A percentile compares a stretch with the other conserved stretches of the same genome.
phyloP scores from a whole-genome alignment of 2,113 vertebrate species.

The Sphaerodactylus townsendi region DNA sequence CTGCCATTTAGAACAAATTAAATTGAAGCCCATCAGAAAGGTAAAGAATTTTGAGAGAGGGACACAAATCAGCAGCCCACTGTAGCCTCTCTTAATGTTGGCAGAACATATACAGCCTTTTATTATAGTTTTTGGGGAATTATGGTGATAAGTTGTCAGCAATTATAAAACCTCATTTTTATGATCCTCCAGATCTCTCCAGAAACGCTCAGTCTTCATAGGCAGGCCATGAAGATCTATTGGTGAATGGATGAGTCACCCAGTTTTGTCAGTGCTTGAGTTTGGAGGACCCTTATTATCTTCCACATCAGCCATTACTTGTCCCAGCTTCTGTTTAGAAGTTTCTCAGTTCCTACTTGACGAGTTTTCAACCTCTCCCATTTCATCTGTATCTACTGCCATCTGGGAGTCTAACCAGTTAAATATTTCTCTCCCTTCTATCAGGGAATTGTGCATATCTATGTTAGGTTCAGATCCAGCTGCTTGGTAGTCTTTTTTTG shows the following conservation, averaged over 20 bases:
- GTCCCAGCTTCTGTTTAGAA: background rate
- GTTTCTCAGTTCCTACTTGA: background rate
- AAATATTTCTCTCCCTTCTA: background rate
- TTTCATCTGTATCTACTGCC: background rate
- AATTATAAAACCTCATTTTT: background rate
- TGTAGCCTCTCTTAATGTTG: background rate
- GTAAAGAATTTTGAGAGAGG: background rate
- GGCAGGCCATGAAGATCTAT: background rate
- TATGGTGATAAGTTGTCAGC: too few species aligned
- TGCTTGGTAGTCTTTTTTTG: background rate
- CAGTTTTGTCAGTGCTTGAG: background rate
- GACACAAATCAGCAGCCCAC: background rate
- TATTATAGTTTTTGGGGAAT: background rate
- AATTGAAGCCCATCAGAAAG: background rate
- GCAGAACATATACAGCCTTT: background rate
- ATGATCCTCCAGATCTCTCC: background rate
- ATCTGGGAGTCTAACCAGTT: background rate
- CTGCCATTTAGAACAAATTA: background rate
- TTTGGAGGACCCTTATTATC: background rate
- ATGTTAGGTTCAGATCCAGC: background rate
- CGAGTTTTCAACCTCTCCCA: background rate
- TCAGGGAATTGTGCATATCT: background rate
- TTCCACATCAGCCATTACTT: background rate
- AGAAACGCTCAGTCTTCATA: background rate
- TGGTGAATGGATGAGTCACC: background rate